Evolutionary conservation across 2,113 vertebrate species (phyloP).

Genomic region (Siniperca chuatsi): DNA sequence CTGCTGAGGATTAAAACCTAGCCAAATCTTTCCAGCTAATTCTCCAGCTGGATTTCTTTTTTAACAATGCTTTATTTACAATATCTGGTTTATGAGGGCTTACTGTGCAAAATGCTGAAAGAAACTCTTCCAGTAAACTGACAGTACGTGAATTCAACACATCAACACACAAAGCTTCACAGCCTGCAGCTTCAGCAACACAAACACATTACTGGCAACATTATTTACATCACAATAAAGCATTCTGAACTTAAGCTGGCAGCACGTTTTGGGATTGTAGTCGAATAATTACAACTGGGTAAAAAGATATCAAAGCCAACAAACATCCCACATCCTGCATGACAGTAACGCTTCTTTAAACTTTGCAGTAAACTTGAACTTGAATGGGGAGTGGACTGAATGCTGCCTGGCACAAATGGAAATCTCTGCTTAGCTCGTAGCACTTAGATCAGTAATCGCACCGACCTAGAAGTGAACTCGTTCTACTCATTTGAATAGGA

Average conservation of each 20-base stretch:
- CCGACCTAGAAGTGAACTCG: background rate
- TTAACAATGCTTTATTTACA: background rate
- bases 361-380: background rate
- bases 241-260: background rate
- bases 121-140: constrained; percentile 6
- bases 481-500: background rate
- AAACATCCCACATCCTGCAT: constrained; percentile 3
- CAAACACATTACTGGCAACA: constrained; percentile 15
- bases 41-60: background rate
- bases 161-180: background rate
- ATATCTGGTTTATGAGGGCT: background rate
- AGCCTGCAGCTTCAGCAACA: background rate
- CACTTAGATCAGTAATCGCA: background rate
- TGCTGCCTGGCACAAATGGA: background rate
- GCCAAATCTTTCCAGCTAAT: background rate
- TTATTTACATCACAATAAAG: constrained; percentile 5
- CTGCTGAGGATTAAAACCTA: background rate
- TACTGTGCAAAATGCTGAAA: constrained; percentile 3
- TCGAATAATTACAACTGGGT: background rate
- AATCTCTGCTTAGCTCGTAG: background rate
- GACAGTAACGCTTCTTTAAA: background rate
- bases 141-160: background rate
- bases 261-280: background rate
- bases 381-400: background rate
- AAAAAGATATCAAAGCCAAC: too few relatives aligned